Evolutionary conservation across 1,140 invertebrate genomes (phyloP).

Genomic region (Drosophila obscura): DNA sequence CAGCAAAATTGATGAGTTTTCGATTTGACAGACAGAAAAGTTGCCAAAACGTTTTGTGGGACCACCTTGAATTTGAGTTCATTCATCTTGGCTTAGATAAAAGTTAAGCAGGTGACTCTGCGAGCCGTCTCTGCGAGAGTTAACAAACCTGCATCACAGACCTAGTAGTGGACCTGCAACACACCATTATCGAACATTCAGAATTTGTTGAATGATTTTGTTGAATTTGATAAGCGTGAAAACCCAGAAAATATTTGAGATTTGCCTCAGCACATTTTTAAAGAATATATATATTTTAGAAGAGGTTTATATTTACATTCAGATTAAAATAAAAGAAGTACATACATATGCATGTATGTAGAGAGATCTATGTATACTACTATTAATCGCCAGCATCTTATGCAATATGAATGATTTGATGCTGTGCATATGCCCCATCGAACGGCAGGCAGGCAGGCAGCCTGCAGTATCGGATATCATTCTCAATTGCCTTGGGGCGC

Average conservation of each 20-base stretch:
- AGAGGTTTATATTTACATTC: no score
- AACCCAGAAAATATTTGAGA: no score
- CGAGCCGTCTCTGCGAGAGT: background rate
- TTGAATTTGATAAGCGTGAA: no score
- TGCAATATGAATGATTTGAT: conserved; percentile 33
- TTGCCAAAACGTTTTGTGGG: conserved; percentile 40
- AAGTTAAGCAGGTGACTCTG: conserved; percentile 39
- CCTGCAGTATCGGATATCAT: conserved; percentile 45
- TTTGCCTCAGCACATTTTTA: no score
- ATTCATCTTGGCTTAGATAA: conserved; percentile 54
- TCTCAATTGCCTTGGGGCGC: conserved; percentile 46
- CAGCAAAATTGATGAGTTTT: conserved; percentile 42
- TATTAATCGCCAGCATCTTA: conserved; percentile 10
- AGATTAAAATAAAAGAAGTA: no score
- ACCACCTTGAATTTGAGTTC: conserved; percentile 54
- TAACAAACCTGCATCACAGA: no score
- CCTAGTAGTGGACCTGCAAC: no score
- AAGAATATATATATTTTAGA: no score
- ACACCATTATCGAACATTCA: no score
- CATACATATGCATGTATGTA: no score
- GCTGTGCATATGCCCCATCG: conserved; percentile 30
- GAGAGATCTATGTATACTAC: no score
- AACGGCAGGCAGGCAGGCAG: background rate
- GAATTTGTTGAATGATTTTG: no score
- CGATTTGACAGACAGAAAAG: conserved; percentile 42